Percentiles rank a stretch among this genome's conserved stretches.
These are phyloP conservation scores for Ibycter americanus DNA, from an alignment of 2,797 vertebrate genomes.

Conservation along the genomic window DNA sequence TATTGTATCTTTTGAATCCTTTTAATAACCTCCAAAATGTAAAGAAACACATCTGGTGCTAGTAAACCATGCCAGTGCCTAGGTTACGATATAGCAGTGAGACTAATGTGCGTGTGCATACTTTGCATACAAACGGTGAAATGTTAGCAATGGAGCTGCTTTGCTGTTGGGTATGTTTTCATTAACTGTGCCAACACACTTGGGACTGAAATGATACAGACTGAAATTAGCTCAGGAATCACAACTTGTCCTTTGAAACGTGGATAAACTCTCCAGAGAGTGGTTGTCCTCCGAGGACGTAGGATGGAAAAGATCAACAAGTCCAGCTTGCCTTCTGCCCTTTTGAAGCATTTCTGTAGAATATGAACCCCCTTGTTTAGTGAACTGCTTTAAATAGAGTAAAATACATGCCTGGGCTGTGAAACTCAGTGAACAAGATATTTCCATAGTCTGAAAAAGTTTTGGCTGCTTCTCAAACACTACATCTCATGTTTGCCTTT, in stretches of 20 bases:
- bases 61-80: neutral
- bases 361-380: neutral
- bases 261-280: neutral
- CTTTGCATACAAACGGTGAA: neutral
- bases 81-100: neutral
- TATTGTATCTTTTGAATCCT: accelerated
- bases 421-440: neutral
- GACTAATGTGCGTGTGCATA: neutral
- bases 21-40: neutral
- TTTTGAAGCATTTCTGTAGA: neutral
- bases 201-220: neutral
- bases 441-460: neutral
- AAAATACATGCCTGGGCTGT: neutral
- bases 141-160: neutral
- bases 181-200: neutral
- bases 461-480: constrained; percentile 22
- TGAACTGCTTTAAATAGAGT: neutral
- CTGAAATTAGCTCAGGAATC: neutral
- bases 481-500: neutral
- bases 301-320: neutral
- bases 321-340: neutral
- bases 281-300: neutral
- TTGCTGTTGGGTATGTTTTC: neutral
- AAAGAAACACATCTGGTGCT: accelerated
- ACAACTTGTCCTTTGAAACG: neutral